Percentiles rank a stretch among this genome's conserved stretches.
Evolutionary conservation across 1,140 invertebrate genomes (phyloP).

Genomic region (Musca vetustissima): DNA sequence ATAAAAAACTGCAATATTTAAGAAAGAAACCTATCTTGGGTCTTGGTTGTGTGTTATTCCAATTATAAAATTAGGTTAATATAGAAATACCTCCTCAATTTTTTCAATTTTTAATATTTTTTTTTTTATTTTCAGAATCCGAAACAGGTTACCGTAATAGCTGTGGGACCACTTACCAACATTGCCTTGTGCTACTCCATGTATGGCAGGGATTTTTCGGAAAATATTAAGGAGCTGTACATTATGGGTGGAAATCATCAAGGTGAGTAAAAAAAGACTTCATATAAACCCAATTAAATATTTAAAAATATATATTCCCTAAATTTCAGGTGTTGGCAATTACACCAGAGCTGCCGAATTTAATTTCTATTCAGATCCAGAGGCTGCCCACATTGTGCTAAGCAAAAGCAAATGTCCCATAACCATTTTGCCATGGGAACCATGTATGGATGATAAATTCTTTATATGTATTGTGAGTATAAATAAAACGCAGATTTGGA

Average conservation of each 20-base stretch:
- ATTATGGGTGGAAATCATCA: constrained; percentile 78
- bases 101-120: too few species aligned
- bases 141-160: constrained; percentile 63
- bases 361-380: constrained; percentile 78
- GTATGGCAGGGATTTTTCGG: constrained; percentile 63
- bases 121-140: constrained; percentile 34
- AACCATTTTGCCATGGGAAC: constrained; percentile 67
- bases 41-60: too few species aligned
- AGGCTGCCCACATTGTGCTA: constrained; percentile 74
- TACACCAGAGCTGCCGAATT: constrained; percentile 71
- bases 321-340: constrained; percentile 66
- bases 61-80: too few species aligned
- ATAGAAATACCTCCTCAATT: too few species aligned
- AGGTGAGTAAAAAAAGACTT: constrained; percentile 49
- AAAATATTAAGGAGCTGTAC: constrained; percentile 65
- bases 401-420: constrained; percentile 61
- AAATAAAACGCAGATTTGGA: too few species aligned
- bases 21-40: too few species aligned
- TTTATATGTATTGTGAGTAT: constrained; percentile 58
- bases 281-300: too few species aligned
- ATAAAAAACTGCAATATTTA: too few species aligned
- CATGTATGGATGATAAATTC: constrained; percentile 55
- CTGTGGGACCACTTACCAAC: constrained; percentile 76
- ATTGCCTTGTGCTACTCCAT: constrained; percentile 71
- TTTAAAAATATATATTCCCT: too few species aligned